phyloP scores from a whole-genome alignment of 2,113 vertebrate species.

The Rallus limicola region DNA sequence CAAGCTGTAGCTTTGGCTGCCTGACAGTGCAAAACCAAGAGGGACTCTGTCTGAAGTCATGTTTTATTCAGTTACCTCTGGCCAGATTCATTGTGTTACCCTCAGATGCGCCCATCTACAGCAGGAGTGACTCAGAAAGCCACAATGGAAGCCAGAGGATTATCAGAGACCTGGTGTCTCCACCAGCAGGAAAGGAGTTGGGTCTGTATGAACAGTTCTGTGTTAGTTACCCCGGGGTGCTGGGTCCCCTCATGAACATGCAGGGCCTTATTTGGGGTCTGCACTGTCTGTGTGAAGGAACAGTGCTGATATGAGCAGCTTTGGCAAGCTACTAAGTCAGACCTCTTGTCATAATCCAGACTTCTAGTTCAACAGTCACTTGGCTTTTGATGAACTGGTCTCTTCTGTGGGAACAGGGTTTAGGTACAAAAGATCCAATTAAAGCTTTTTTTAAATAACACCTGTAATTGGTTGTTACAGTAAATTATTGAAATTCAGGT shows the following conservation, averaged over 20 bases:
- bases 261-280: neutral
- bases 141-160: neutral
- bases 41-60: constrained; percentile 41
- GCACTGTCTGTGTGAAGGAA: neutral
- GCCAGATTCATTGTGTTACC: neutral
- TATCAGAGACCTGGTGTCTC: neutral
- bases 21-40: constrained; percentile 45
- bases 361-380: neutral
- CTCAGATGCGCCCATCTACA: neutral
- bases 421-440: neutral
- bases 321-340: neutral
- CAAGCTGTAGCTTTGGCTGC: constrained; percentile 23
- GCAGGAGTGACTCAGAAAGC: neutral
- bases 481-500: neutral
- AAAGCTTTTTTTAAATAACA: neutral
- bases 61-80: constrained; percentile 4
- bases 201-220: neutral
- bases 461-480: neutral
- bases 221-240: neutral
- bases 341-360: neutral
- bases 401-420: neutral
- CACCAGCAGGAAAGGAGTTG: neutral
- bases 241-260: neutral
- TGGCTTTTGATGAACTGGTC: neutral
- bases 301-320: neutral